phyloP scores from a whole-genome alignment of 2,888 invertebrate genomes.

The Allacma fusca region DNA sequence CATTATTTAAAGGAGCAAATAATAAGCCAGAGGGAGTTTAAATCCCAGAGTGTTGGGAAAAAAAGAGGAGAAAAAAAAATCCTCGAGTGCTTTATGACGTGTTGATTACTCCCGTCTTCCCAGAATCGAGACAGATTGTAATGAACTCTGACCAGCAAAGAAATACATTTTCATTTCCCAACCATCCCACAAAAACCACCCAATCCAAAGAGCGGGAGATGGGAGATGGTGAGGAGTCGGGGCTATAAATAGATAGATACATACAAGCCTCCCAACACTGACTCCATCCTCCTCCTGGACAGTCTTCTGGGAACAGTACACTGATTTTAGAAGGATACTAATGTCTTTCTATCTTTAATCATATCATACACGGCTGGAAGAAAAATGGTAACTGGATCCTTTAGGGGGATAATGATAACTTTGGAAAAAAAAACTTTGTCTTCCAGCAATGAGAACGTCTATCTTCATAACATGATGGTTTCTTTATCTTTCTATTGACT shows the following conservation, averaged over 20 bases:
- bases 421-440: background rate
- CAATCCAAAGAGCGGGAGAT: no score
- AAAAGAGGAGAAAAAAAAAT: conserved; percentile 22
- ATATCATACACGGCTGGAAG: background rate
- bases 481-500: background rate
- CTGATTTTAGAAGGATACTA: conserved; percentile 17
- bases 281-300: no score
- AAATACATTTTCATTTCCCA: conserved; percentile 36
- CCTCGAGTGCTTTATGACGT: conserved; percentile 36
- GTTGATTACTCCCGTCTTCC: conserved; percentile 38
- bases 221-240: no score
- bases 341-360: conserved; percentile 15
- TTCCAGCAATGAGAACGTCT: background rate
- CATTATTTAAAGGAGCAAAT: conserved; percentile 28
- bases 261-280: no score
- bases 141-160: conserved; percentile 37
- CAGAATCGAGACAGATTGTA: conserved; percentile 38
- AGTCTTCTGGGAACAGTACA: conserved; percentile 10
- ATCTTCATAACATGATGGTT: background rate
- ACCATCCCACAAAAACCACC: background rate
- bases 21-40: conserved; percentile 39
- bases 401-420: conserved; percentile 24
- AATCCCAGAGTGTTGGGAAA: background rate
- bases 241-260: no score
- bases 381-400: conserved; percentile 24